Evolutionary conservation across 2,888 invertebrate genomes (phyloP), one percentile per base, ranked within the genome.

Genomic region (Scaptomyza reducta): DNA sequence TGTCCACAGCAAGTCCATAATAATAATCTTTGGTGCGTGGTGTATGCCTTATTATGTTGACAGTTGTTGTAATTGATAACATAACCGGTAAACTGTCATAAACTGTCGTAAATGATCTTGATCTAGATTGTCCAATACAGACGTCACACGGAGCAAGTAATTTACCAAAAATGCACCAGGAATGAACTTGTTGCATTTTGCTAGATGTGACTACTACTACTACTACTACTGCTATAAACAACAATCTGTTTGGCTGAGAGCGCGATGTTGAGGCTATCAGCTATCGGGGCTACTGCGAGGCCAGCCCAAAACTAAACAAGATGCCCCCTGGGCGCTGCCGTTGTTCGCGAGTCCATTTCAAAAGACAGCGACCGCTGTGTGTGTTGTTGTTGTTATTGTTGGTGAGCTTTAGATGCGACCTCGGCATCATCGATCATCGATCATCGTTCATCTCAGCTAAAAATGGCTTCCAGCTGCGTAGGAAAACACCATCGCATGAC

Each of bases 401-500:
- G 33, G 13, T 18, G 44, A 63, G 70, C 41, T 64, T 47, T 47
- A 65, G 67, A 70, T 70, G 65, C 83, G 77, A 86, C 73, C 81
- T 72, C 81, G 75, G 87, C 70, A 86, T 86, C 86, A 86, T 88
- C 84, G 79, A 87, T 85, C 82, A 83, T 83, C 82, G 88, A 83
- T 87, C 85, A 88, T 85, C 77, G 35, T 35, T 35, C n/a, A n/a
- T 35, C 35, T 40, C 79, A 71, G 75, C 71, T 87, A 77, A 85
- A 88, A 87, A 88, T 88, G 85, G 85, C 59, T 87, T 88, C 85
- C 87, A 87, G 85, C 85, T 88, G 88, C 74, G 87, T 74, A 85
- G 77, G 77, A 88, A 85, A 85, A 88, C 85, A 88, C 85, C 85
- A 85, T 87, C 88, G 87, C 88, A 87, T 88, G 88, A 87, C 88